Conservation (phyloP, 2,797 vertebrate species). For the Neosilurus mollespiculum region DNA sequence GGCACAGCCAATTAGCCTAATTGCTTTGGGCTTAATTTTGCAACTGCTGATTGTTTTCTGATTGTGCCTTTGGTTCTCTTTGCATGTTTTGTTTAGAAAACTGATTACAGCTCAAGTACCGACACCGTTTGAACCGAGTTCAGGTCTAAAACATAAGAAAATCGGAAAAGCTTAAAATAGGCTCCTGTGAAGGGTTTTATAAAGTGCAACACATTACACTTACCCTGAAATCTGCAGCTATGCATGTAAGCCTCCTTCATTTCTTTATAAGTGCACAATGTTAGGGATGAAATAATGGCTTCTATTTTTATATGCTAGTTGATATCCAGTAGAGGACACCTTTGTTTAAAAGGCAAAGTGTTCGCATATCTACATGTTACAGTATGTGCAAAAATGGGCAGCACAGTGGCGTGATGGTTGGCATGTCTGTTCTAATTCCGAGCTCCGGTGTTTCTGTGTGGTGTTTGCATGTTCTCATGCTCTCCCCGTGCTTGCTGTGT, state of each 20-base stretch:
- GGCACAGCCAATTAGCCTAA: too few species aligned
- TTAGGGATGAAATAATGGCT: not conserved
- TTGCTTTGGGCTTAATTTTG: conserved; percentile 54
- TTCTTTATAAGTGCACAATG: not conserved
- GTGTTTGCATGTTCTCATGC: too few species aligned
- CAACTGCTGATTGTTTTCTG: conserved; percentile 40
- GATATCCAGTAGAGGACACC: not conserved
- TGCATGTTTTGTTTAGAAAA: not conserved
- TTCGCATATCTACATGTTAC: not conserved
- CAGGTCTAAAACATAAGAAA: not conserved
- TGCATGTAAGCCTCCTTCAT: not conserved
- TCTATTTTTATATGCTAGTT: not conserved
- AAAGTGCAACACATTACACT: not conserved
- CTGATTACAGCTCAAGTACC: not conserved
- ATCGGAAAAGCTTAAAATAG: conserved; percentile 16
- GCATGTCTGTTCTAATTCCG: too few species aligned
- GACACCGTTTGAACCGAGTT: not conserved
- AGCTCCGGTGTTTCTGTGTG: too few species aligned
- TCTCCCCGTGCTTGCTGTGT: too few species aligned
- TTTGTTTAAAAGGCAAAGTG: not conserved
- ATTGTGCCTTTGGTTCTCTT: conserved; percentile 9
- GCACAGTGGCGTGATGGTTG: too few species aligned
- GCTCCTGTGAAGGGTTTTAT: not conserved
- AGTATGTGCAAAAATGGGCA: too few species aligned
- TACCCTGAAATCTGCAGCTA: not conserved